phyloP scores from a whole-genome alignment of 2,797 vertebrate genomes.

The Peromyscus nudipes region DNA sequence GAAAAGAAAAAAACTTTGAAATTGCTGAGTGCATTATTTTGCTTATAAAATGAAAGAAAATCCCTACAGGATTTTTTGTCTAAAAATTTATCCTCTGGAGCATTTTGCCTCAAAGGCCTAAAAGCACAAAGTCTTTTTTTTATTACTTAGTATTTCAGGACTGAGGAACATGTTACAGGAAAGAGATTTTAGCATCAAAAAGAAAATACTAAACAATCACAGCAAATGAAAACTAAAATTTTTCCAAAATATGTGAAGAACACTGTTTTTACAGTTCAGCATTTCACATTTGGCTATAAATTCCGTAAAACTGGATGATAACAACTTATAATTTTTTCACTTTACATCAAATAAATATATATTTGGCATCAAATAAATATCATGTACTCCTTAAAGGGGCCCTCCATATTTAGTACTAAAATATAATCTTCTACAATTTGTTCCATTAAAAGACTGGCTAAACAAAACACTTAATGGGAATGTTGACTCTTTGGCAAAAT shows the following conservation, averaged over 20 bases:
- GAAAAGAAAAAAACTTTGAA: background rate
- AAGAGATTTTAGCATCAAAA: background rate
- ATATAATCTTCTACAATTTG: background rate
- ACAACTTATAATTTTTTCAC: background rate
- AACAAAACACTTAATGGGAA: background rate
- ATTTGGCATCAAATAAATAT: background rate
- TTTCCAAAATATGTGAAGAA: background rate
- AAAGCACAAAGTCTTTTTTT: background rate
- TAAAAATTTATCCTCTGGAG: conserved; percentile 9
- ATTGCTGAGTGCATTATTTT: background rate
- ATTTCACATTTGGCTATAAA: background rate
- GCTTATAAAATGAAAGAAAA: background rate
- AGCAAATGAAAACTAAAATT: conserved; percentile 49
- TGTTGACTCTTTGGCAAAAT: background rate
- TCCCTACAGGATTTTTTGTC: background rate
- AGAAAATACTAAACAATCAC: background rate
- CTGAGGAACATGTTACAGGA: background rate
- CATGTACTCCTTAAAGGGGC: background rate
- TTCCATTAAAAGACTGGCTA: background rate
- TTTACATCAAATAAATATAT: no score
- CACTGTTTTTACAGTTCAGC: background rate
- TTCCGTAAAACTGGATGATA: background rate
- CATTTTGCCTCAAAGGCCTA: background rate
- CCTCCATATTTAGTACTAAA: background rate
- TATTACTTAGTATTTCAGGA: background rate